Evolutionary conservation across 2,797 vertebrate species (phyloP).

Genomic region (Centroberyx gerrardi): DNA sequence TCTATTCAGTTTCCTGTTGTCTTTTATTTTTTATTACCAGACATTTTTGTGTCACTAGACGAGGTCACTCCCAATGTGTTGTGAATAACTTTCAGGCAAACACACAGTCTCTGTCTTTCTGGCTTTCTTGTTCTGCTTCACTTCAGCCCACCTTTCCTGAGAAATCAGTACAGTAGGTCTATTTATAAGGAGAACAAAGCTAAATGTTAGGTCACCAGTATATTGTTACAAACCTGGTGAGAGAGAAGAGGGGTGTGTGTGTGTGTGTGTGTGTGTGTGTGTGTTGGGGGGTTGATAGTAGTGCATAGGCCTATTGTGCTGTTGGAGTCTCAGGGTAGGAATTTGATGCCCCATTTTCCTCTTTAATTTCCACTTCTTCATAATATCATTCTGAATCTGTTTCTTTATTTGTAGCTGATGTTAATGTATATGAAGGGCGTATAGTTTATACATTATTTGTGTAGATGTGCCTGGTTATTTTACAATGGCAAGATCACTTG

Average conservation of each 20-base stretch:
- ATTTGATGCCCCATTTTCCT: no score
- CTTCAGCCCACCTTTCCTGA: background rate
- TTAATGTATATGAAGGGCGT: no score
- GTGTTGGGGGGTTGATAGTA: background rate
- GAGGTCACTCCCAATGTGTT: background rate
- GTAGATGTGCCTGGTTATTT: no score
- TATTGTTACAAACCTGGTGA: constrained; percentile 11
- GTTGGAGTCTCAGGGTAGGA: background rate
- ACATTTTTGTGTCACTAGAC: background rate
- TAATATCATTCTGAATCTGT: no score
- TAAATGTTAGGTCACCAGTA: constrained; percentile 21
- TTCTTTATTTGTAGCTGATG: no score
- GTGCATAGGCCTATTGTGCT: background rate
- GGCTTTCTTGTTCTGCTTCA: background rate
- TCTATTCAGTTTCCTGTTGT: no score
- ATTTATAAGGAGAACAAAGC: constrained; percentile 31
- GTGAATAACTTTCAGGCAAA: background rate
- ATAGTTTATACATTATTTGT: no score
- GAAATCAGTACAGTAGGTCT: constrained; percentile 9
- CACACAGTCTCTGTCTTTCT: background rate
- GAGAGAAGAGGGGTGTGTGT: background rate
- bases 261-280: background rate
- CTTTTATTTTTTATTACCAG: no score
- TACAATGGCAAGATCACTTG: no score
- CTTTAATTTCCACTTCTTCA: no score